These are phyloP conservation scores for Megaceryle torquata DNA, from an alignment of 2,113 vertebrate genomes.

Conservation along the genomic window DNA sequence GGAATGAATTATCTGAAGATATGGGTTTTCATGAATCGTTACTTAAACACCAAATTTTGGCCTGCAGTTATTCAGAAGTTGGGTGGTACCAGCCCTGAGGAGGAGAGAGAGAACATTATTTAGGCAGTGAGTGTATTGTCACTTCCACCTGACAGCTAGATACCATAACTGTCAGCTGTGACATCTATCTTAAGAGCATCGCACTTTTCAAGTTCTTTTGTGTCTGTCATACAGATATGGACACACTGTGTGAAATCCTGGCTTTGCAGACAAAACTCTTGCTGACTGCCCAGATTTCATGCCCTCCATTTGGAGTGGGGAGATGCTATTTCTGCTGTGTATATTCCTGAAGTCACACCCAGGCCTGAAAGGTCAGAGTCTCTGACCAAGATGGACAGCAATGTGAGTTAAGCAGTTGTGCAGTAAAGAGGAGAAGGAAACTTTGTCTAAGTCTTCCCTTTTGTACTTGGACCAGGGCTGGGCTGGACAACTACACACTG, in stretches of 20 bases:
- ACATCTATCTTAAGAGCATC: slow-evolving; percentile 27
- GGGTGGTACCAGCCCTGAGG: not conserved
- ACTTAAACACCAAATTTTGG: slow-evolving; percentile 16
- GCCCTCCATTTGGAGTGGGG: not conserved
- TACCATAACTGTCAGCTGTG: slow-evolving; percentile 32
- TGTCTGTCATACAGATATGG: slow-evolving; percentile 28
- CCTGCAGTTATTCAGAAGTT: slow-evolving; percentile 18
- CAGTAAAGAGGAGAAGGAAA: not conserved
- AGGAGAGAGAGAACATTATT: slow-evolving; percentile 17
- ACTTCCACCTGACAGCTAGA: slow-evolving; percentile 21
- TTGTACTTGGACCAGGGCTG: not conserved
- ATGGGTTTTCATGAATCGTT: not conserved
- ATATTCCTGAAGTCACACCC: not conserved
- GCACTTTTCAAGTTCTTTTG: slow-evolving; percentile 38
- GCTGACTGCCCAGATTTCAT: not conserved
- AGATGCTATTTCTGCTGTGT: not conserved
- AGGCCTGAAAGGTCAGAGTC: not conserved
- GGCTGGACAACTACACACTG: not conserved
- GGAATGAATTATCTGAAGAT: slow-evolving; percentile 19
- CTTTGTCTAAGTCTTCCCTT: not conserved
- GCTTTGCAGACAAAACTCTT: not conserved
- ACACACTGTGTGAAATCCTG: not conserved
- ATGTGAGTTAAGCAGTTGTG: not conserved
- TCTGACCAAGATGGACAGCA: not conserved
- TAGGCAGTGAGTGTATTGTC: not conserved